Evolutionary conservation across 2,113 vertebrate species (phyloP).

Genomic region (Ctenodactylus gundi): DNA sequence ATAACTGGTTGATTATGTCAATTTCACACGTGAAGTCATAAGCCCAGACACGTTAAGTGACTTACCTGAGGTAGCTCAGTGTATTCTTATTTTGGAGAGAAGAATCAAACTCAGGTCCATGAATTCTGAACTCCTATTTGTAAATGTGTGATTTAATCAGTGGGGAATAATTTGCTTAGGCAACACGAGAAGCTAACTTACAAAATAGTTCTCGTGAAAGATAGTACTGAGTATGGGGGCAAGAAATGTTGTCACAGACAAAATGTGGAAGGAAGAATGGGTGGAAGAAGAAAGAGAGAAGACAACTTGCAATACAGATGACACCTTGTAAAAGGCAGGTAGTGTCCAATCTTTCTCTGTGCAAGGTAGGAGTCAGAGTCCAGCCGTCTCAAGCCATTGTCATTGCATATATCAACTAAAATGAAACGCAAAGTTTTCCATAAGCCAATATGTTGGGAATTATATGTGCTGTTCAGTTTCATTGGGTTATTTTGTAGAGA

Average conservation of each 20-base stretch:
- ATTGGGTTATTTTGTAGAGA: constrained; percentile 35
- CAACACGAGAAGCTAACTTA: not conserved
- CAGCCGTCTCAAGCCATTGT: not conserved
- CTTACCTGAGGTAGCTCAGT: not conserved
- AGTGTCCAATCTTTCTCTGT: not conserved
- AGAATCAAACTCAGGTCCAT: not conserved
- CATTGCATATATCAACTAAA: not conserved
- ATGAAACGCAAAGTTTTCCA: not conserved
- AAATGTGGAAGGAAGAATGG: not conserved
- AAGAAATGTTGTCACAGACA: not conserved
- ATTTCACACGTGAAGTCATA: constrained; percentile 7
- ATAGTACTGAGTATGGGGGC: not conserved
- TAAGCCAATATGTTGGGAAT: not conserved
- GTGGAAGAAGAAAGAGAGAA: not conserved
- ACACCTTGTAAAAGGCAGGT: not conserved
- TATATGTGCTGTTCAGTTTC: not conserved
- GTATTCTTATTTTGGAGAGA: not conserved
- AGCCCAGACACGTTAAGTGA: not conserved
- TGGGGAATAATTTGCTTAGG: not conserved
- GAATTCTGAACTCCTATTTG: not conserved
- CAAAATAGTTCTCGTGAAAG: not conserved
- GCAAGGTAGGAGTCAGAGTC: not conserved
- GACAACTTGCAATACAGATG: not conserved
- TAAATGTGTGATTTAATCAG: not conserved
- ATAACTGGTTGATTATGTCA: not conserved